Base-by-base conservation (phyloP, 2,888 invertebrate species). In the Muscina levida region DNA sequence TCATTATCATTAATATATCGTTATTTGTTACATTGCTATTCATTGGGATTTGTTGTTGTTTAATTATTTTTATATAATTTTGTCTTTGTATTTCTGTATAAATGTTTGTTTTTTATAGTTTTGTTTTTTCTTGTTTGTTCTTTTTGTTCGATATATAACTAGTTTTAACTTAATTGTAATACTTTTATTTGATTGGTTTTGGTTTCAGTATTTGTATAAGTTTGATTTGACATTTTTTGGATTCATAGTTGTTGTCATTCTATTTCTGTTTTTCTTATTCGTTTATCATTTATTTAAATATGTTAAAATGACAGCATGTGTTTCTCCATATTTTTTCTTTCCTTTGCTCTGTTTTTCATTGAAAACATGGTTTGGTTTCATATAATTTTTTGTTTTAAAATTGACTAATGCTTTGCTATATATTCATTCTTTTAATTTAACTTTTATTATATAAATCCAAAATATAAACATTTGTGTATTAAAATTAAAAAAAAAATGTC, bases 151-250 rank as follows among this genome's bases (percentile, higher is more conserved):
- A 56, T 77, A 72, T 65, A 68, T n/a, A 59, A 74, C 73, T 80
- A 80, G 59, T 59, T 74, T 79, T 80, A 80, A 77, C 80, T 80
- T 81, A 77, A 79, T 80, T 77, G 84, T 88, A 88, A 88, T 88
- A 88, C 88, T 88, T 87, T 84, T 84, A 85, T 87, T 87, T 88
- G 88, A 88, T 88, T 88, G 88, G 87, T 87, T 88, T 85, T 85
- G 86, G 86, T 84, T 84, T 85, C 84, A 81, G 80, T 84, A 84
- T 87, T 88, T 87, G 87, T 85, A 84, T 82, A 80, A 74, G 77
- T 83, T 87, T 85, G 86, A 85, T 85, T 85, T 85, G 84, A 83
- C 86, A 85, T 82, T 68, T 77, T 57, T 81, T 82, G 79, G 78
- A 80, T 82, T 82, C 82, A 75, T 74, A 66, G 59, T 79, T 74